Evolutionary conservation across 2,888 invertebrate genomes (phyloP).

Genomic region (Dichetophora obliterata): DNA sequence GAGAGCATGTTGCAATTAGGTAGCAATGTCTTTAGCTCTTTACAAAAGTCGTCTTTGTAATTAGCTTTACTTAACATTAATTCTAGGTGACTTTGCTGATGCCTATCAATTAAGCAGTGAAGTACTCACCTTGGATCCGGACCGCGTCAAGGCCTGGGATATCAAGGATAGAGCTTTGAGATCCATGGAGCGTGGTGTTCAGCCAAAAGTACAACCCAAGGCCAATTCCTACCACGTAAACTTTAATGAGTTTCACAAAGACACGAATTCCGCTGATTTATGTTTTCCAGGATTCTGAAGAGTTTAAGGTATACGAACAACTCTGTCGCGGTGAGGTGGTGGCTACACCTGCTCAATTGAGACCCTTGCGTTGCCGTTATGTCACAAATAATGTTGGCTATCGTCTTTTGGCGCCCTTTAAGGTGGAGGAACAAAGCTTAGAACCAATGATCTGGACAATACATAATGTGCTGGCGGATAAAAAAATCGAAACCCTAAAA

Average conservation of each 20-base stretch:
- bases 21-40: conserved; percentile 45
- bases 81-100: conserved; percentile 57
- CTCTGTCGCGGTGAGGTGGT: conserved; percentile 60
- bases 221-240: conserved; percentile 39
- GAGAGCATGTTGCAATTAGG: conserved; percentile 60
- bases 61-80: background rate
- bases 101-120: conserved; percentile 55
- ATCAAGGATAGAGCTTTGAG: conserved; percentile 83
- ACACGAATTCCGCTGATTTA: background rate
- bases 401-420: conserved; percentile 64
- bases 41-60: too few relatives aligned
- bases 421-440: conserved; percentile 72
- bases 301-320: conserved; percentile 69
- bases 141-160: conserved; percentile 84
- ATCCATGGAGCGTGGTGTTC: background rate
- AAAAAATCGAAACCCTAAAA: conserved; percentile 72
- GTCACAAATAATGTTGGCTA: conserved; percentile 51
- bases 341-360: conserved; percentile 53
- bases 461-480: conserved; percentile 73
- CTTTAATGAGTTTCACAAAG: background rate
- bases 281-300: conserved; percentile 54
- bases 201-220: conserved; percentile 34
- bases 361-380: conserved; percentile 59
- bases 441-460: conserved; percentile 73
- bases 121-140: conserved; percentile 80